Base-by-base conservation (phyloP, 2,113 vertebrate species). In the Pagrus major region DNA sequence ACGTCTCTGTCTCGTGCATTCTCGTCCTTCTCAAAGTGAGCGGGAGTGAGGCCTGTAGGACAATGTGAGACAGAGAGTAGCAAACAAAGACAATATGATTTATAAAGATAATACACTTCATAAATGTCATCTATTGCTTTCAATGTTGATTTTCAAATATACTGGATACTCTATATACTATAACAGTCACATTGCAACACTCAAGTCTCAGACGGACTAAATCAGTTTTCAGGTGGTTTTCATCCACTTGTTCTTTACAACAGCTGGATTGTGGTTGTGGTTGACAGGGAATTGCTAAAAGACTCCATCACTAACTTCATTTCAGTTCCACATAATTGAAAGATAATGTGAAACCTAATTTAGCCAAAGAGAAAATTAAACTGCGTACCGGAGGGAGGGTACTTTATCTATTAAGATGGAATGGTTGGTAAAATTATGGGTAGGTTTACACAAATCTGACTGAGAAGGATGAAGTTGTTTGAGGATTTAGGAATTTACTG, bases 1-100 rank as follows among this genome's bases (percentile, higher is more conserved):
- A 54, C 15, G 11, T 90, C 90, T 42, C 71, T 75, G 21, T 75
- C 88, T 27, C 54, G 70, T 21, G 81, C 83, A 25, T 54, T 59
- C 14, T 84, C 88, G 25, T 88, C 86, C 35, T 82, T 92, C 39
- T 90, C 90, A 39, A 35, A 60, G 31, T 76, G 83, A 18, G 86
- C 68, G 55, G 76, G 77, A 74, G 78, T 39, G 15, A 61, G 15
- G 39, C 71, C 91, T 92, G 71, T 0, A 41, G 59, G 7, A 41
- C 18, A 56, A 60, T 1, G 41, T 56, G 39, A 31, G 39, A 31
- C 7, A 35, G 65, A 31, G n/a, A 64, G 11, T 46, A 25, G 18
- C 20, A 56, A 67, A 42, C 21, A 56, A 63, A 54, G 2, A 15
- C 29, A 51, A 51, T 35, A 16, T 35, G 10, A 8, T 51, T 77